Evolutionary conservation across 2,888 invertebrate species (phyloP).

Genomic region (Embidobia sp.): DNA sequence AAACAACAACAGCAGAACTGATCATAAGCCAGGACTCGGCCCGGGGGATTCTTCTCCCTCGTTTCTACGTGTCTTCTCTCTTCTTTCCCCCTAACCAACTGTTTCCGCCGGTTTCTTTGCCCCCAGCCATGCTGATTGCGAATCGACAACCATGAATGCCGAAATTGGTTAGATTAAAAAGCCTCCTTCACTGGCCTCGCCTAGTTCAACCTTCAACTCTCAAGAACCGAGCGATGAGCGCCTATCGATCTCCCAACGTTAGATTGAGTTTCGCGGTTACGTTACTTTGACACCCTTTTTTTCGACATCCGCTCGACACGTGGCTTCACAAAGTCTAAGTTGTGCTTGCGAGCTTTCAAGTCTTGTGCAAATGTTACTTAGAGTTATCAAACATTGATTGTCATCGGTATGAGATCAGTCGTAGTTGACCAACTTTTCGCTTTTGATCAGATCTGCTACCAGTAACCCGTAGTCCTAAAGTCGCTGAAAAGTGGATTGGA

Average conservation of each 20-base stretch:
- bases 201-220: too few species aligned
- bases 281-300: slow-evolving; percentile 20
- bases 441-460: slow-evolving; percentile 76
- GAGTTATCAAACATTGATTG: slow-evolving; percentile 26
- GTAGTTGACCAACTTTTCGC: slow-evolving; percentile 60
- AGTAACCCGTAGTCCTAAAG: slow-evolving; percentile 69
- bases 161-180: too few species aligned
- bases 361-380: slow-evolving; percentile 47
- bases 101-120: too few species aligned
- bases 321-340: slow-evolving; percentile 29
- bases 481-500: slow-evolving; percentile 72
- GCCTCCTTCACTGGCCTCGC: too few species aligned
- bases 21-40: slow-evolving; percentile 64
- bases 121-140: too few species aligned
- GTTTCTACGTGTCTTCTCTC: too few species aligned
- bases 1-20: slow-evolving; percentile 68
- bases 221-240: too few species aligned
- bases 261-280: slow-evolving; percentile 24
- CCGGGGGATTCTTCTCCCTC: neutral
- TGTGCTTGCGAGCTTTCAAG: slow-evolving; percentile 55
- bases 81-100: too few species aligned
- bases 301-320: slow-evolving; percentile 58
- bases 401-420: slow-evolving; percentile 15
- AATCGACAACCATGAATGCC: too few species aligned
- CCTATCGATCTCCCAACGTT: too few species aligned